These are phyloP conservation scores for Heloderma charlesbogerti DNA, from an alignment of 2,113 vertebrate species.

Conservation along the genomic window DNA sequence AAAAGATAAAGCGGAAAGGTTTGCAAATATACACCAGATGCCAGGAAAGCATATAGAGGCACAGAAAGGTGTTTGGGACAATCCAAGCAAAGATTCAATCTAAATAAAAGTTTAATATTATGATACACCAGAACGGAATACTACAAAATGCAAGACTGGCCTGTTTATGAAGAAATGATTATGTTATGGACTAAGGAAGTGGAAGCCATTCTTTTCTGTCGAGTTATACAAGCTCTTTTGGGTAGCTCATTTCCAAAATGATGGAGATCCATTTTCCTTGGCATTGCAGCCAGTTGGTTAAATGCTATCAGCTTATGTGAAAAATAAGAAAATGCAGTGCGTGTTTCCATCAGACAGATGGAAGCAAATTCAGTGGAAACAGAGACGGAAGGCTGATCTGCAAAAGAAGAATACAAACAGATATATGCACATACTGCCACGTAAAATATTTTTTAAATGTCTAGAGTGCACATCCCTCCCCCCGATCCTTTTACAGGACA, in stretches of 20 bases:
- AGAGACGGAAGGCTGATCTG: too few species aligned
- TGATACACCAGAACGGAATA: background rate
- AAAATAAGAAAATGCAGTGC: background rate
- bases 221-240: background rate
- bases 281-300: background rate
- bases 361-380: background rate
- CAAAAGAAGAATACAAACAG: too few species aligned
- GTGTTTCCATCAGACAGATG: background rate
- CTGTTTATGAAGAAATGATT: background rate
- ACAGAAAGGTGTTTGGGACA: background rate
- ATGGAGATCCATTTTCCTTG: background rate
- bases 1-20: constrained; percentile 5
- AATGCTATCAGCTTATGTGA: background rate
- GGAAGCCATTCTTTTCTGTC: background rate
- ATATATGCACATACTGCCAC: too few species aligned
- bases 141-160: background rate
- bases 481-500: too few species aligned
- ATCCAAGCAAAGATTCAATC: background rate
- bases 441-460: too few species aligned
- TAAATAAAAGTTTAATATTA: background rate
- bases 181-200: background rate
- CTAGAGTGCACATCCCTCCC: too few species aligned
- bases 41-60: background rate
- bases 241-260: background rate
- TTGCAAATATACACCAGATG: background rate